These are phyloP conservation scores for Rutpela maculata DNA, from an alignment of 2,888 invertebrate genomes.

Conservation along the genomic window DNA sequence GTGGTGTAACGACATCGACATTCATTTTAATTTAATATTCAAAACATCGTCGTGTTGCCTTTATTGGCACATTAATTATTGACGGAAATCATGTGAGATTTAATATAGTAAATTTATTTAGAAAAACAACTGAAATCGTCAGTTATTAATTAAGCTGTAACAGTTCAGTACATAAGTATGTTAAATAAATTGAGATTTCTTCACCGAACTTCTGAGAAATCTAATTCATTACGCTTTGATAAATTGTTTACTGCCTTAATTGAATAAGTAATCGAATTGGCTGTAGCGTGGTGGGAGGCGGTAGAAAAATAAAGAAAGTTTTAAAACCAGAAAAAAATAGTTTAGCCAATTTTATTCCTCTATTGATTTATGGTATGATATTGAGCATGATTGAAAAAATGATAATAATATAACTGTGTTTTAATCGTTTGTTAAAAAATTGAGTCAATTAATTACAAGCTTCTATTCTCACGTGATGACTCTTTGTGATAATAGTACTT, in stretches of 20 bases:
- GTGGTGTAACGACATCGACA: constrained; percentile 23
- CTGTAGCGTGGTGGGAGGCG: neutral
- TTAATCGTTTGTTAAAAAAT: no score
- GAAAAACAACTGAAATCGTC: constrained; percentile 22
- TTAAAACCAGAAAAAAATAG: neutral
- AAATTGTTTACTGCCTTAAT: constrained; percentile 9
- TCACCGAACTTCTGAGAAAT: neutral
- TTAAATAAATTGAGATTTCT: constrained; percentile 27
- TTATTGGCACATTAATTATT: constrained; percentile 33
- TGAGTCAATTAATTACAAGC: no score
- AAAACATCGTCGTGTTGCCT: constrained; percentile 26
- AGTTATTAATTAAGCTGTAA: constrained; percentile 30
- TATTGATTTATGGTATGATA: neutral
- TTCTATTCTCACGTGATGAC: no score
- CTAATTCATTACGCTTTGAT: constrained; percentile 7
- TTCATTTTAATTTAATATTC: constrained; percentile 37
- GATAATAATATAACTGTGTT: no score
- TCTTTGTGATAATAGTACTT: no score
- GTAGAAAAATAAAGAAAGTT: constrained; percentile 2
- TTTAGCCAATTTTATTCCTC: neutral
- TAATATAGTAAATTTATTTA: constrained; percentile 1
- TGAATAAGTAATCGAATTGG: constrained; percentile 3
- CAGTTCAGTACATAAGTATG: constrained; percentile 10
- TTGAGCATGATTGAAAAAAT: no score
- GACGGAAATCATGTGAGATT: constrained; percentile 12